Conservation (phyloP, 2,113 vertebrate genomes). For the Antechinus stuartii region DNA sequence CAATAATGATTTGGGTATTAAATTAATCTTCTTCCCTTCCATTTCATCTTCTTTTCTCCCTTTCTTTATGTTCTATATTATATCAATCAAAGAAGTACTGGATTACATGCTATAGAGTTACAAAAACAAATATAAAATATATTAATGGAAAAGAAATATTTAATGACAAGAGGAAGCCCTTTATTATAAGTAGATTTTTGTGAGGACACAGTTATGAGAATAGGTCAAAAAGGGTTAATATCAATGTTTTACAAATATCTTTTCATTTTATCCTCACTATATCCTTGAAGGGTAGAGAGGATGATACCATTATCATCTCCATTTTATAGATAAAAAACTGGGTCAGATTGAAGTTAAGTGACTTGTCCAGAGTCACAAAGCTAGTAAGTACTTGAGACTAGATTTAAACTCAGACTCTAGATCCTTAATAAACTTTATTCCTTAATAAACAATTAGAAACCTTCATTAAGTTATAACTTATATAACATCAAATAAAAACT, state of each 20-base stretch:
- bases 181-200: neutral
- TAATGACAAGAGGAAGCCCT: neutral
- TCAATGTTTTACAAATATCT: neutral
- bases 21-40: neutral
- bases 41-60: neutral
- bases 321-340: neutral
- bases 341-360: neutral
- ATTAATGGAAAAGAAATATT: neutral
- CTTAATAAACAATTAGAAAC: conserved; percentile 15
- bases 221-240: neutral
- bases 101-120: neutral
- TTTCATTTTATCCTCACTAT: neutral
- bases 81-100: neutral
- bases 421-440: neutral
- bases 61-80: neutral
- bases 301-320: neutral
- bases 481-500: conserved; percentile 21
- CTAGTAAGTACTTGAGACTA: neutral
- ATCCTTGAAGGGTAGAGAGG: no score
- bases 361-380: neutral
- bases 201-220: neutral
- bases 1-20: neutral
- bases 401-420: neutral
- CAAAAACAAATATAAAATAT: neutral
- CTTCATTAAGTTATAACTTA: neutral